A percentile compares a stretch with the other conserved stretches of the same genome.
Conservation (phyloP, 2,113 vertebrate genomes). For the Strigops habroptila region DNA sequence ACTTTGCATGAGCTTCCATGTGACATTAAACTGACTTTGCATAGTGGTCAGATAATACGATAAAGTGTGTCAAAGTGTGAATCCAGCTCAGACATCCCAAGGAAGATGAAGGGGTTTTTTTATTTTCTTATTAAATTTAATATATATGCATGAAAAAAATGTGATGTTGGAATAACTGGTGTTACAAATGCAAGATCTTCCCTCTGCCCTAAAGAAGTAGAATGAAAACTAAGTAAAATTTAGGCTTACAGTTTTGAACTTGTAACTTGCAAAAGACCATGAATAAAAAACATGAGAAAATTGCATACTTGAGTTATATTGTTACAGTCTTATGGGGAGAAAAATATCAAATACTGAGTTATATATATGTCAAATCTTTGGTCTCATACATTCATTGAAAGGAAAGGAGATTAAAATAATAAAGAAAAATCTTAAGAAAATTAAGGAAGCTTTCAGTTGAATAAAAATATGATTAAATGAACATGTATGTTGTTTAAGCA, state of each 20-base stretch:
- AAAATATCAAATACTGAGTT: neutral
- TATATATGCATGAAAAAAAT: neutral
- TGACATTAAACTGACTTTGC: neutral
- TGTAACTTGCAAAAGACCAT: neutral
- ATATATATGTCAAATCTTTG: neutral
- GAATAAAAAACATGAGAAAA: neutral
- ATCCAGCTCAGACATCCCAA: neutral
- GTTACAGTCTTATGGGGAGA: neutral
- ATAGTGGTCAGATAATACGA: neutral
- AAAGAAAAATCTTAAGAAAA: neutral
- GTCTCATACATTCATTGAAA: neutral
- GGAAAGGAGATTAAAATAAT: neutral
- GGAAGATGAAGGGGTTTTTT: neutral
- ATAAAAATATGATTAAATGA: neutral
- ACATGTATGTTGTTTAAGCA: accelerated
- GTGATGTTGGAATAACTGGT: neutral
- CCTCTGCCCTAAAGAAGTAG: neutral
- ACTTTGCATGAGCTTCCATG: neutral
- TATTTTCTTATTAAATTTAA: neutral
- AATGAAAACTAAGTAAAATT: neutral
- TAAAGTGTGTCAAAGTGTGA: neutral
- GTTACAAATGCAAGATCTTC: neutral
- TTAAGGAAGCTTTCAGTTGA: neutral
- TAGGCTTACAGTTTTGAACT: neutral
- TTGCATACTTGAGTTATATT: neutral